Conservation (phyloP, 2,888 invertebrate species). For the Drosophila rubida region DNA sequence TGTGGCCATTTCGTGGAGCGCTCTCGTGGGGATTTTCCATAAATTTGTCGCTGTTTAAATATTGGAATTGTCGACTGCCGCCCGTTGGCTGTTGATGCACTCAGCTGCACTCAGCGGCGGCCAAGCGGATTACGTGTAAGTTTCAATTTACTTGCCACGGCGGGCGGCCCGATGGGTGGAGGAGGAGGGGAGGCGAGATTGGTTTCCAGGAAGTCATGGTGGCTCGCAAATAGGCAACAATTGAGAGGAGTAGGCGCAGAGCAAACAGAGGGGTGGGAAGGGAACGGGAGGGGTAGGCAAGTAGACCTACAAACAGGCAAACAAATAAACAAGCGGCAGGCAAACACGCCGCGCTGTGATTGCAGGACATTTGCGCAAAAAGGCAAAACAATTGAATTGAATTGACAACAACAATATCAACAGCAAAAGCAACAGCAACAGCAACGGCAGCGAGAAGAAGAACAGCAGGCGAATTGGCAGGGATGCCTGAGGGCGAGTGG, state of each 20-base stretch:
- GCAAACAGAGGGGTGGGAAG: constrained; percentile 39
- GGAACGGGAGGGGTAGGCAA: background rate
- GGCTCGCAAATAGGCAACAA: constrained; percentile 59
- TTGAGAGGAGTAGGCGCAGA: constrained; percentile 24
- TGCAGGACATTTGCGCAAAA: constrained; percentile 77
- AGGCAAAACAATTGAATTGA: constrained; percentile 73
- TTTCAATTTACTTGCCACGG: constrained; percentile 59
- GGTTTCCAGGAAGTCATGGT: constrained; percentile 42
- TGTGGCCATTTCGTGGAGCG: background rate
- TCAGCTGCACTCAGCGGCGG: constrained; percentile 50
- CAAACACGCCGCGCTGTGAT: constrained; percentile 70
- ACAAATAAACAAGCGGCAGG: constrained; percentile 65
- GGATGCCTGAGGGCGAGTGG: constrained; percentile 18
- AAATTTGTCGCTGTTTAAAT: constrained; percentile 25
- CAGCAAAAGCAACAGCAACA: constrained; percentile 39
- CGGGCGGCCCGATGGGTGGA: background rate
- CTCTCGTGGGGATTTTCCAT: background rate
- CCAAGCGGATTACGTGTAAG: constrained; percentile 60
- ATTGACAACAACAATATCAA: constrained; percentile 66
- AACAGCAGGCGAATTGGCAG: background rate
- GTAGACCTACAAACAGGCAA: constrained; percentile 50
- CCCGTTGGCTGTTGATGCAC: constrained; percentile 37
- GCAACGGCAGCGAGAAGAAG: constrained; percentile 7
- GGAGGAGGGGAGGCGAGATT: background rate
- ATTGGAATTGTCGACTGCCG: constrained; percentile 3